phyloP scores from a whole-genome alignment of 2,113 vertebrate species.

The Nycticryphes semicollaris region DNA sequence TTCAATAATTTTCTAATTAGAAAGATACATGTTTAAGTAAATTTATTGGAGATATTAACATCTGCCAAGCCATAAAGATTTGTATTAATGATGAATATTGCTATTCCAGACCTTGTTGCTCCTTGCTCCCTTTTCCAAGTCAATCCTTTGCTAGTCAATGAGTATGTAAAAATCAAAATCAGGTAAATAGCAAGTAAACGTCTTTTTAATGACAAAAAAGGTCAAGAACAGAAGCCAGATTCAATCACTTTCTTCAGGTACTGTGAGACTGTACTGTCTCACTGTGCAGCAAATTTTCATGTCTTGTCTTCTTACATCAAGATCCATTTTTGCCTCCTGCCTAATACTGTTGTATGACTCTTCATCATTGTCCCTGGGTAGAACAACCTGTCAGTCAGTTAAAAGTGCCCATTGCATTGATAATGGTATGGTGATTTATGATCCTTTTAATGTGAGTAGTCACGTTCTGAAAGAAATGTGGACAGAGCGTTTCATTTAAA shows the following conservation, averaged over 20 bases:
- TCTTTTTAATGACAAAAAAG: background rate
- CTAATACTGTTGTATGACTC: background rate
- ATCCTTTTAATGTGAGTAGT: background rate
- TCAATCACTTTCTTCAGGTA: background rate
- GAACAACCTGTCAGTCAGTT: background rate
- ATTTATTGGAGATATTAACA: background rate
- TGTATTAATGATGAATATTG: background rate
- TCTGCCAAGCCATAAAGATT: background rate
- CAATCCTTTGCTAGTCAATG: background rate
- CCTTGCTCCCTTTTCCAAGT: background rate
- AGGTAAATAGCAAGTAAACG: background rate
- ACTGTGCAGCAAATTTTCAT: background rate
- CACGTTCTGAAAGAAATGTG: background rate
- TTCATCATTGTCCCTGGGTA: background rate
- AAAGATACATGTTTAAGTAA: background rate
- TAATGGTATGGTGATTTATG: conserved; percentile 7
- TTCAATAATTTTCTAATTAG: background rate
- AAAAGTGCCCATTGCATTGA: background rate
- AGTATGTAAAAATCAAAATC: background rate
- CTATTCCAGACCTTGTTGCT: background rate
- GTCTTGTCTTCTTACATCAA: background rate
- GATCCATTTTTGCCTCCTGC: background rate
- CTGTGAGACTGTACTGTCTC: background rate
- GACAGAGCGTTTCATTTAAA: background rate
- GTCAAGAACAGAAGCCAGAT: background rate